Percentiles rank a stretch among this genome's conserved stretches.
These are phyloP conservation scores for Mustelus asterias DNA, from an alignment of 2,113 vertebrate species.

Conservation along the genomic window DNA sequence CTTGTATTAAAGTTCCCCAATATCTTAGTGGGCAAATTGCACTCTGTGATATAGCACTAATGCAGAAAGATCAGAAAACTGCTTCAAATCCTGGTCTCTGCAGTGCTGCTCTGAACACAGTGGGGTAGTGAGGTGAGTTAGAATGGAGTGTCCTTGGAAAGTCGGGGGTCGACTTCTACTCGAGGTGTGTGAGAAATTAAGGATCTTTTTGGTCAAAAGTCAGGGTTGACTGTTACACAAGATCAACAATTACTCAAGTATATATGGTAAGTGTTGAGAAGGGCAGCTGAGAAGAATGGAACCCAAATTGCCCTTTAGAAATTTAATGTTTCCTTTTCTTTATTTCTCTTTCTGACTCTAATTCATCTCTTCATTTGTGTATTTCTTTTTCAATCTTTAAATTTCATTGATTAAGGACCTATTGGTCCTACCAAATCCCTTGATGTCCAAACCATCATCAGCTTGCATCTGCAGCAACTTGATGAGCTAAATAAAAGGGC, in stretches of 20 bases:
- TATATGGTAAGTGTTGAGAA: not conserved
- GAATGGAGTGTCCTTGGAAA: no score
- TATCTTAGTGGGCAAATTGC: no score
- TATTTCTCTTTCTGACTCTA: slow-evolving; percentile 4
- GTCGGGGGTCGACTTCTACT: no score
- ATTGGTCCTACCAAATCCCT: not conserved
- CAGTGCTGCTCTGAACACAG: no score
- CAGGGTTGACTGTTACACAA: not conserved
- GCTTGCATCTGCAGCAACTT: not conserved
- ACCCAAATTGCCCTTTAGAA: not conserved
- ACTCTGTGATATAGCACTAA: no score
- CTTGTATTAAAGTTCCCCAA: no score
- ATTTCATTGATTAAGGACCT: not conserved
- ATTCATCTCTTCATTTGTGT: not conserved
- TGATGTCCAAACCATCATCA: not conserved
- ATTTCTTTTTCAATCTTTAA: not conserved
- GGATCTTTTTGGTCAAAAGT: not conserved
- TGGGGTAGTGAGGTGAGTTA: no score
- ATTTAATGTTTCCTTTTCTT: not conserved
- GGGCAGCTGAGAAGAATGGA: not conserved
- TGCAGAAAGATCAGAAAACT: no score
- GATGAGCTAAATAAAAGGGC: not conserved
- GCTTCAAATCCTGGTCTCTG: no score
- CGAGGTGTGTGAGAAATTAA: no score
- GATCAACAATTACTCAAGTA: no score